phyloP scores from a whole-genome alignment of 2,888 invertebrate species.

The Spisula solida region DNA sequence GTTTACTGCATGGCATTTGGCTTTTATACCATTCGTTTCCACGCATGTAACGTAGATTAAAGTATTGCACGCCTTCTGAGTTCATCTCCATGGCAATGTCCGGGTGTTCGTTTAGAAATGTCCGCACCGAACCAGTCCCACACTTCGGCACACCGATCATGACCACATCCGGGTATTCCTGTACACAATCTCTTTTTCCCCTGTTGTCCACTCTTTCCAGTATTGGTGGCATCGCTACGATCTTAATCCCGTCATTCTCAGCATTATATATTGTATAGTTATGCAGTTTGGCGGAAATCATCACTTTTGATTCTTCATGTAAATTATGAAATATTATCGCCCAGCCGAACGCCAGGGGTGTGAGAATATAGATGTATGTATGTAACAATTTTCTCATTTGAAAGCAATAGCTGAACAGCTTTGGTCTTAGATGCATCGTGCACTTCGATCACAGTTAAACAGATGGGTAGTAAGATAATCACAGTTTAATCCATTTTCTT shows the following conservation, averaged over 20 bases:
- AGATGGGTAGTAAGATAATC: too few species aligned
- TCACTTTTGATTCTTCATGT: conserved; percentile 1
- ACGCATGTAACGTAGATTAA: conserved; percentile 37
- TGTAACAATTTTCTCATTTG: too few species aligned
- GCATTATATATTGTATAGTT: conserved; percentile 28
- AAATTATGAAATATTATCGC: background rate
- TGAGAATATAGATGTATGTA: background rate
- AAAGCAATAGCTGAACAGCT: too few species aligned
- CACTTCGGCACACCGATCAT: conserved; percentile 43
- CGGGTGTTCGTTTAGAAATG: conserved; percentile 35
- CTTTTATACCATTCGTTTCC: conserved; percentile 10
- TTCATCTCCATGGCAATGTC: conserved; percentile 43
- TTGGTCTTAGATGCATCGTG: too few species aligned
- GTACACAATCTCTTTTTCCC: background rate
- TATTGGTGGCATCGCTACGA: conserved; percentile 20
- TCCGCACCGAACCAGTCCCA: conserved; percentile 37
- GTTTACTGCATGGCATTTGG: conserved; percentile 41
- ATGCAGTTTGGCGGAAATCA: conserved; percentile 27
- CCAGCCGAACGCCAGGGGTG: background rate
- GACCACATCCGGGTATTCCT: conserved; percentile 23
- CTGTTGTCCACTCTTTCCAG: conserved; percentile 1
- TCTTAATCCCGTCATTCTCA: background rate
- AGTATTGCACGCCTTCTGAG: conserved; percentile 38
- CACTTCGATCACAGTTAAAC: too few species aligned
- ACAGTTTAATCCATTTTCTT: too few species aligned